These are phyloP conservation scores for Campoplex capitator DNA, from an alignment of 2,888 invertebrate genomes.

Conservation along the genomic window DNA sequence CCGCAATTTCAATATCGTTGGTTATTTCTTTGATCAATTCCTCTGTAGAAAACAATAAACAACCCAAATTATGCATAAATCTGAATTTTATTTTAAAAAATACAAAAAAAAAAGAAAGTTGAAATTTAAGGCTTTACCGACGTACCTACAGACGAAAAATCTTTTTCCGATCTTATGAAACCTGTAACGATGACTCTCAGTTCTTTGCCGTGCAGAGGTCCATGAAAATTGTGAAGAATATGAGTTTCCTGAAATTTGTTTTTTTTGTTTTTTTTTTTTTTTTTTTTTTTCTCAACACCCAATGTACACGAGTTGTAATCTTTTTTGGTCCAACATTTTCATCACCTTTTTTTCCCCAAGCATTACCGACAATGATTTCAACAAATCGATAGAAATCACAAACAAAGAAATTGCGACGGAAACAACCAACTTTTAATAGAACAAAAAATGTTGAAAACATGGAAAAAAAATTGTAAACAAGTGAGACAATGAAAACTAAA, in stretches of 20 bases:
- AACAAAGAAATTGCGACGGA: too few relatives aligned
- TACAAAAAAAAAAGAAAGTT: neutral
- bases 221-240: constrained; percentile 92
- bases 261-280: too few relatives aligned
- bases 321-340: too few relatives aligned
- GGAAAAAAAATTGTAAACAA: too few relatives aligned
- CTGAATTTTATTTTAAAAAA: neutral
- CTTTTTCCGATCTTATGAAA: constrained; percentile 93
- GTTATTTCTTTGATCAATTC: constrained; percentile 92
- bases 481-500: too few relatives aligned
- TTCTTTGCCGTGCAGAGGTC: constrained; percentile 94
- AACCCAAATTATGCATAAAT: constrained; percentile 6
- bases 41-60: constrained; percentile 85
- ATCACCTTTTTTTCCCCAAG: too few relatives aligned
- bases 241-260: constrained; percentile 92
- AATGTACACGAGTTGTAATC: too few relatives aligned
- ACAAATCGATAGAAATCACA: too few relatives aligned
- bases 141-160: constrained; percentile 90
- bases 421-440: too few relatives aligned
- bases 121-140: constrained; percentile 25
- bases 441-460: too few relatives aligned
- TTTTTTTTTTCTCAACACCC: too few relatives aligned
- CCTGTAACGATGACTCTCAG: constrained; percentile 93
- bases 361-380: too few relatives aligned
- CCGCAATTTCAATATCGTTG: constrained; percentile 91